Conservation (phyloP, 2,113 vertebrate species). For the Channa argus region DNA sequence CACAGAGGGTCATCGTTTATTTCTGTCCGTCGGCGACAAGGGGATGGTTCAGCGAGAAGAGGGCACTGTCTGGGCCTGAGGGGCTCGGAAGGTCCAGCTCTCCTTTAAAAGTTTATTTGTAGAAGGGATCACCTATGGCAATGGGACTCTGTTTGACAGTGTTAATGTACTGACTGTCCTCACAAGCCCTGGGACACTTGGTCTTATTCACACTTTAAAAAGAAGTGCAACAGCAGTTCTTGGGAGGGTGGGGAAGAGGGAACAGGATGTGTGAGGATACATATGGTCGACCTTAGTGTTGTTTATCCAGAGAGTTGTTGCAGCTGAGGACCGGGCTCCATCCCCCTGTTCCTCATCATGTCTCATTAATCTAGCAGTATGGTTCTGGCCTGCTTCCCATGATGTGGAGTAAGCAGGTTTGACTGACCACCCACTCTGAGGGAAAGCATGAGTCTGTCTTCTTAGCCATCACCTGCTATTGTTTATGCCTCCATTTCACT, state of each 20-base stretch:
- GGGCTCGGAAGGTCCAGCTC: constrained; percentile 31
- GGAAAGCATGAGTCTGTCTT: constrained; percentile 60
- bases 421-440: constrained; percentile 73
- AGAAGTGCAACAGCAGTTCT: constrained; percentile 52
- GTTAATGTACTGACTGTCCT: constrained; percentile 68
- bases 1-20: constrained; percentile 75
- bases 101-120: constrained; percentile 70
- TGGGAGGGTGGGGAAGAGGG: neutral
- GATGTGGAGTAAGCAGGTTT: constrained; percentile 61
- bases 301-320: constrained; percentile 76
- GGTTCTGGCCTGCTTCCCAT: constrained; percentile 68
- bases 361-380: constrained; percentile 75
- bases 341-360: constrained; percentile 59
- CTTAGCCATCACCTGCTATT: constrained; percentile 68
- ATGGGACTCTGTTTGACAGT: constrained; percentile 36
- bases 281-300: constrained; percentile 64
- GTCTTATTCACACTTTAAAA: constrained; percentile 64
- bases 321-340: constrained; percentile 71
- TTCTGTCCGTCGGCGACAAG: constrained; percentile 64
- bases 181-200: constrained; percentile 50
- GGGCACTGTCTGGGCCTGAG: constrained; percentile 21
- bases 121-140: constrained; percentile 54
- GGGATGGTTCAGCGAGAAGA: constrained; percentile 20
- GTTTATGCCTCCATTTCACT: constrained; percentile 62
- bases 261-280: constrained; percentile 44